A percentile compares a stretch with the other conserved stretches of the same genome.
phyloP scores from a whole-genome alignment of 1,140 invertebrate species.

The Sarcophaga bullata region DNA sequence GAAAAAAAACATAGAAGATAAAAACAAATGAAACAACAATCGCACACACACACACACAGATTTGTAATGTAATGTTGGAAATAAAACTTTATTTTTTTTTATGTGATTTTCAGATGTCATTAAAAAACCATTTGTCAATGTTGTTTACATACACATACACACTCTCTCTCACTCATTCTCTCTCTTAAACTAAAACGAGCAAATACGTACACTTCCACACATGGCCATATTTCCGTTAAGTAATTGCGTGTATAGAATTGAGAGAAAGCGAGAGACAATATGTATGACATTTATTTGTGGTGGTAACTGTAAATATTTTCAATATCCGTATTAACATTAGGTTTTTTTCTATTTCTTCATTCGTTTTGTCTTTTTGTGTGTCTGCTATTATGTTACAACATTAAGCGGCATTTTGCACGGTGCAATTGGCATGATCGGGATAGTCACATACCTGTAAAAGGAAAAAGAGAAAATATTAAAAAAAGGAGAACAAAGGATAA shows the following conservation, averaged over 20 bases:
- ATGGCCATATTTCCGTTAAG: too few relatives aligned
- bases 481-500: too few relatives aligned
- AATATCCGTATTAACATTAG: background rate
- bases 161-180: background rate
- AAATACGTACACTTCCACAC: background rate
- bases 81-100: conserved; percentile 9
- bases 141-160: conserved; percentile 14
- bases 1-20: too few relatives aligned
- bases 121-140: conserved; percentile 36
- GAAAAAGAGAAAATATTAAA: background rate
- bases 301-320: background rate
- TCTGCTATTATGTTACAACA: background rate
- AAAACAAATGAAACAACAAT: background rate
- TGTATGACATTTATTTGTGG: too few relatives aligned
- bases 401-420: background rate
- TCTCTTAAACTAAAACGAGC: background rate
- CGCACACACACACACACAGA: background rate
- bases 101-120: conserved; percentile 3
- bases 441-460: background rate
- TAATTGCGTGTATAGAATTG: too few relatives aligned
- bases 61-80: conserved; percentile 3
- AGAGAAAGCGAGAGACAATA: too few relatives aligned
- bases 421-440: background rate
- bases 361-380: too few relatives aligned
- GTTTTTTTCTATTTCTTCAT: background rate